Evolutionary conservation across 2,888 invertebrate species (phyloP).

Genomic region (Heteromyza rotundicornis): DNA sequence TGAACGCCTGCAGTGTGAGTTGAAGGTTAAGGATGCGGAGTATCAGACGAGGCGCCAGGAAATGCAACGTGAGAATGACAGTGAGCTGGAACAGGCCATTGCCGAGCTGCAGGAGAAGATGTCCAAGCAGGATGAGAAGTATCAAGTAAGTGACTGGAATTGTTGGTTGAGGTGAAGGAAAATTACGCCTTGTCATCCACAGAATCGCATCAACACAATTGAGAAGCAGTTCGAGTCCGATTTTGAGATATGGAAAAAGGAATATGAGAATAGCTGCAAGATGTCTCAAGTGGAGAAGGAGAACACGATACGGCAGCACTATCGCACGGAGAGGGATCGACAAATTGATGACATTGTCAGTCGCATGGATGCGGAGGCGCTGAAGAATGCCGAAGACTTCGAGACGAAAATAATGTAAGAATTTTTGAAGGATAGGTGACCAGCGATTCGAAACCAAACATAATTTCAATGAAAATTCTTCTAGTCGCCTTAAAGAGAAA

Average conservation of each 20-base stretch:
- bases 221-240: slow-evolving; percentile 70
- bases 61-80: slow-evolving; percentile 63
- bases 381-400: slow-evolving; percentile 56
- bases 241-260: slow-evolving; percentile 68
- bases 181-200: slow-evolving; percentile 23
- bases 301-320: slow-evolving; percentile 72
- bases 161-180: not conserved
- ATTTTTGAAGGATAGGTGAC: not conserved
- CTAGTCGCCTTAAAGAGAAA: slow-evolving; percentile 76
- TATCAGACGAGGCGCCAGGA: slow-evolving; percentile 59
- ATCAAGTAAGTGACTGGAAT: slow-evolving; percentile 44
- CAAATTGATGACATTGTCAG: slow-evolving; percentile 71
- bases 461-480: slow-evolving; percentile 5
- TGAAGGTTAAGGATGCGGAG: slow-evolving; percentile 64
- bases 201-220: slow-evolving; percentile 67
- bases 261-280: slow-evolving; percentile 64
- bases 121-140: slow-evolving; percentile 62
- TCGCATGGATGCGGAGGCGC: slow-evolving; percentile 60
- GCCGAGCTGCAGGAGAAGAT: slow-evolving; percentile 65
- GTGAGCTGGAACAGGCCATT: slow-evolving; percentile 63
- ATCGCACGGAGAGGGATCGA: slow-evolving; percentile 75
- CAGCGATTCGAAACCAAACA: not conserved
- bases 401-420: slow-evolving; percentile 57
- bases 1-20: slow-evolving; percentile 60
- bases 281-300: slow-evolving; percentile 71